These are phyloP conservation scores for Lasioglossum pauxillum DNA, from an alignment of 2,888 invertebrate species.

Conservation along the genomic window DNA sequence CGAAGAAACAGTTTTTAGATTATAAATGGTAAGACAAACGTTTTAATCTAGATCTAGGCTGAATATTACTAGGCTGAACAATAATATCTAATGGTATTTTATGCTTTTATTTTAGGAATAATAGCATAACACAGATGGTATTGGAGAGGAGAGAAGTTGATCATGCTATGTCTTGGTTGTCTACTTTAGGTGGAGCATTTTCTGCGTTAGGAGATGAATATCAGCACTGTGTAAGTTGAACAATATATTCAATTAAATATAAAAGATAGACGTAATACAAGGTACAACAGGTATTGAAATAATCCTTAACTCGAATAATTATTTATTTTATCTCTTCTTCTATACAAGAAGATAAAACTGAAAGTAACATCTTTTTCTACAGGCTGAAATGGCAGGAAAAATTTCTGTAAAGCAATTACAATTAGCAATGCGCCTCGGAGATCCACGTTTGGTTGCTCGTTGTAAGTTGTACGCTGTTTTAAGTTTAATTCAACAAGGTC, in stretches of 20 bases:
- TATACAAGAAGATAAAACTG: background rate
- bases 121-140: conserved; percentile 84
- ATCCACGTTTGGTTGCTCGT: conserved; percentile 92
- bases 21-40: conserved; percentile 88
- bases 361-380: conserved; percentile 71
- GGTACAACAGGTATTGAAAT: background rate
- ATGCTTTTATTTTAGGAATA: conserved; percentile 84
- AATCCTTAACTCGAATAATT: background rate
- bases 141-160: conserved; percentile 91
- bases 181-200: conserved; percentile 98
- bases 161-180: conserved; percentile 96
- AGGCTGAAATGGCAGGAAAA: conserved; percentile 95
- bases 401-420: conserved; percentile 94
- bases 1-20: conserved; percentile 88
- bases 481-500: conserved; percentile 93
- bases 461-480: conserved; percentile 95
- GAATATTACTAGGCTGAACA: background rate
- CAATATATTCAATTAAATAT: background rate
- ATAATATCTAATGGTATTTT: conserved; percentile 4
- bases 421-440: conserved; percentile 92
- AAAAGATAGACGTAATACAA: conserved; percentile 5
- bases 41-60: conserved; percentile 8
- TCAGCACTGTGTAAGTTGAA: conserved; percentile 89
- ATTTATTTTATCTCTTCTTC: background rate
- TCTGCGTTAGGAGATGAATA: conserved; percentile 97